Evolutionary conservation across 2,888 invertebrate genomes (phyloP).

Genomic region (Girardia tigrina): DNA sequence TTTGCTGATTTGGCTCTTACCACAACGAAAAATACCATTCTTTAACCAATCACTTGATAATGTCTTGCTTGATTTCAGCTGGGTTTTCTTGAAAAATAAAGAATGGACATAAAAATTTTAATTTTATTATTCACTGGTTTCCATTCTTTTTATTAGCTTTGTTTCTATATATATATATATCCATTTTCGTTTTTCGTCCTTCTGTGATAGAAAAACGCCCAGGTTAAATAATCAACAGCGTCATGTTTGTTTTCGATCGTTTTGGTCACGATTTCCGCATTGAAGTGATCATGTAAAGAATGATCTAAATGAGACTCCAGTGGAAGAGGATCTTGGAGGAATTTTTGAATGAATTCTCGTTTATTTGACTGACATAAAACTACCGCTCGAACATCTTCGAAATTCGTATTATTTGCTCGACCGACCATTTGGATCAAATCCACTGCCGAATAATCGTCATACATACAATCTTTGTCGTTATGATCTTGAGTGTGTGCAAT

Average conservation of each 20-base stretch:
- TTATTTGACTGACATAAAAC: constrained; percentile 84
- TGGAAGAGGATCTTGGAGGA: constrained; percentile 85
- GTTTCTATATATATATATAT: too few relatives aligned
- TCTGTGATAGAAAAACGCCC: constrained; percentile 91
- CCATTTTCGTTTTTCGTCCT: constrained; percentile 97
- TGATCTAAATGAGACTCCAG: constrained; percentile 96
- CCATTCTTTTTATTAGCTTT: too few relatives aligned
- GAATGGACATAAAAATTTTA: too few relatives aligned
- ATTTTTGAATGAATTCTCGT: constrained; percentile 94
- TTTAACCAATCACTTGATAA: too few relatives aligned
- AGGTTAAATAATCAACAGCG: constrained; percentile 94
- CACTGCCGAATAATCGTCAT: constrained; percentile 81
- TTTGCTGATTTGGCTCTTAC: too few relatives aligned
- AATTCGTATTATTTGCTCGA: constrained; percentile 65
- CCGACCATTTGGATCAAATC: constrained; percentile 96
- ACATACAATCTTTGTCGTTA: constrained; percentile 60
- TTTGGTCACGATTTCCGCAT: constrained; percentile 97
- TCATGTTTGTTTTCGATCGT: constrained; percentile 99
- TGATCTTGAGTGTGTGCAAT: constrained; percentile 89
- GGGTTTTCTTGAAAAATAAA: too few relatives aligned
- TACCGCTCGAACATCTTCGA: constrained; percentile 60
- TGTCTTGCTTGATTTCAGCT: too few relatives aligned
- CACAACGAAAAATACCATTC: too few relatives aligned
- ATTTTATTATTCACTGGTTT: too few relatives aligned
- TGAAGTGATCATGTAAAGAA: constrained; percentile 92